Percentiles rank a stretch among this genome's conserved stretches.
These are phyloP conservation scores for Crotalus helleri DNA, from an alignment of 2,113 vertebrate genomes.

Conservation along the genomic window DNA sequence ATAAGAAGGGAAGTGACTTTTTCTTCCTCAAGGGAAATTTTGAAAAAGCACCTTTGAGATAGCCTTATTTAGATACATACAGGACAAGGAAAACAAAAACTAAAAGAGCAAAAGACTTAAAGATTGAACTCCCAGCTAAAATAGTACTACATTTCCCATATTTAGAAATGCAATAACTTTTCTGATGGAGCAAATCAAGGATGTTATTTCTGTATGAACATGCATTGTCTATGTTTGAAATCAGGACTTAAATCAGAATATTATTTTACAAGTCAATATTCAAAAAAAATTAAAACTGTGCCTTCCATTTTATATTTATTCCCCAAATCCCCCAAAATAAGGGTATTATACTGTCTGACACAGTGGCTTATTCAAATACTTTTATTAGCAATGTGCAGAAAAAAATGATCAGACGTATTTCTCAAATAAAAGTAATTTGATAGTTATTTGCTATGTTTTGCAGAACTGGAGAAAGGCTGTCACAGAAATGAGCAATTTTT, in stretches of 20 bases:
- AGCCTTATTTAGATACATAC: background rate
- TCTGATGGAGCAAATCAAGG: background rate
- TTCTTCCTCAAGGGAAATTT: background rate
- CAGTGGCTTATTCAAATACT: background rate
- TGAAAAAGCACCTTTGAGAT: background rate
- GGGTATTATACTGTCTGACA: background rate
- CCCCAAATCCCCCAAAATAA: background rate
- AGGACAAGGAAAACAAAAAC: background rate
- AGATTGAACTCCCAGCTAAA: background rate
- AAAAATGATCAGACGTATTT: background rate
- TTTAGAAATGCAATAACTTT: background rate
- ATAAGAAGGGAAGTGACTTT: background rate
- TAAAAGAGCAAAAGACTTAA: background rate
- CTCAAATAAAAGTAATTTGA: background rate
- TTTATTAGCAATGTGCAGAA: background rate
- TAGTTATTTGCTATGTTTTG: background rate
- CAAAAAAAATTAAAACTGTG: background rate
- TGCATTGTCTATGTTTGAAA: background rate
- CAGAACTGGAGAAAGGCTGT: background rate
- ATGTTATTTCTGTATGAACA: background rate
- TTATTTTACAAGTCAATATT: background rate
- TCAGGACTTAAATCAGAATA: background rate
- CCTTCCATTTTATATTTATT: background rate
- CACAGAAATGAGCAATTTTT: background rate
- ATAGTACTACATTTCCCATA: background rate